Percentiles rank a stretch among this genome's conserved stretches.
These are phyloP conservation scores for Nymphalis c-album DNA, from an alignment of 2,888 invertebrate species.

Conservation along the genomic window DNA sequence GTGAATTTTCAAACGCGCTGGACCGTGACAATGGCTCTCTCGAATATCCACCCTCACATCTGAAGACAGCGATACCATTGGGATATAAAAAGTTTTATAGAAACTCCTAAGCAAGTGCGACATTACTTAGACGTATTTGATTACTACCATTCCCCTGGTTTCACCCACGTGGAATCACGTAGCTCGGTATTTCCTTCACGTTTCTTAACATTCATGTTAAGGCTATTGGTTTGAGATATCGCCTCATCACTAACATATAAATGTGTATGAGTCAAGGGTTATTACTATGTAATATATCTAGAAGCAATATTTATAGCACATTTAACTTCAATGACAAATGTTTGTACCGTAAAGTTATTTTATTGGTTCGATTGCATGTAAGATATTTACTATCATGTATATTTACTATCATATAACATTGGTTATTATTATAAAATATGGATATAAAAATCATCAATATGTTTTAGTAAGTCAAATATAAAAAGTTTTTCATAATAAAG, in stretches of 20 bases:
- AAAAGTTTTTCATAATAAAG: too few relatives aligned
- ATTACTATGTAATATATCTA: background rate
- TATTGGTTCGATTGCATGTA: background rate
- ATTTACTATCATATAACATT: background rate
- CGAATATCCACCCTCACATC: constrained; percentile 16
- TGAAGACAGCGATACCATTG: constrained; percentile 6
- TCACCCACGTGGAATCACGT: background rate
- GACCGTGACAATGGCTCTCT: constrained; percentile 20
- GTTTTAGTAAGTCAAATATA: too few relatives aligned
- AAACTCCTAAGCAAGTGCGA: background rate
- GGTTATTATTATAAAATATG: too few relatives aligned
- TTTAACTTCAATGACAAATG: background rate
- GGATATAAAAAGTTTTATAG: constrained; percentile 12
- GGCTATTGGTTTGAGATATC: background rate
- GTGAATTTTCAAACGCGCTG: constrained; percentile 25
- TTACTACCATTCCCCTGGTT: background rate
- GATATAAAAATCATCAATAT: too few relatives aligned
- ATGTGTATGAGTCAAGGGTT: background rate
- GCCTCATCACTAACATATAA: too few relatives aligned
- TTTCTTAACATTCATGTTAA: background rate
- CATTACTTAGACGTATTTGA: background rate
- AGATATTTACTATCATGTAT: background rate
- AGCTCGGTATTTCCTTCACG: background rate
- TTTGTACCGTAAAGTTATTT: background rate
- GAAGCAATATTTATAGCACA: background rate